These are phyloP conservation scores for Cydia pomonella DNA, from an alignment of 1,140 invertebrate genomes.

Conservation along the genomic window DNA sequence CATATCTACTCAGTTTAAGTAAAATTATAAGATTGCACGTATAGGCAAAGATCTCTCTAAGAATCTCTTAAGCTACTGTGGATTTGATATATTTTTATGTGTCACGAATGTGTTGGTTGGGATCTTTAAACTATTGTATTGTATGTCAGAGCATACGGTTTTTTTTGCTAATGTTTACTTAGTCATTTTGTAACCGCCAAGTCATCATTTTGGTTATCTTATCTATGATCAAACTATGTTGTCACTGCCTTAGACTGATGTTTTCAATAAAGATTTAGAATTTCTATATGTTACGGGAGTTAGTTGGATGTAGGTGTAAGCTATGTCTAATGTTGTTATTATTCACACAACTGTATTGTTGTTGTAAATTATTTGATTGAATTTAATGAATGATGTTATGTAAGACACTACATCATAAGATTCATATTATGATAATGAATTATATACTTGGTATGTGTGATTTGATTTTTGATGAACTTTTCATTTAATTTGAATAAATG, in stretches of 20 bases:
- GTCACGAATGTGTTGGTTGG: slow-evolving; percentile 16
- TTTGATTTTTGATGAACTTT: slow-evolving; percentile 55
- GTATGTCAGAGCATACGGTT: slow-evolving; percentile 14
- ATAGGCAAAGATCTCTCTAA: slow-evolving; percentile 45
- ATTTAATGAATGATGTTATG: slow-evolving; percentile 65
- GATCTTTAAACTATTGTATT: neutral
- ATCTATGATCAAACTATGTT: slow-evolving; percentile 65
- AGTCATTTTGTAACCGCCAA: slow-evolving; percentile 24
- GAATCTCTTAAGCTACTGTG: slow-evolving; percentile 45
- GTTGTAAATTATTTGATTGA: slow-evolving; percentile 75
- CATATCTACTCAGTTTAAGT: neutral
- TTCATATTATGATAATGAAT: slow-evolving; percentile 35
- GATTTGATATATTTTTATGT: slow-evolving; percentile 34
- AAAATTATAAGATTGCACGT: slow-evolving; percentile 27
- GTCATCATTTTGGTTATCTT: slow-evolving; percentile 37
- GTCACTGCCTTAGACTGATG: slow-evolving; percentile 78
- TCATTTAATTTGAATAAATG: slow-evolving; percentile 56
- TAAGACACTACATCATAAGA: slow-evolving; percentile 58
- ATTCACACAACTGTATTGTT: slow-evolving; percentile 65
- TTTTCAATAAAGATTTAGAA: slow-evolving; percentile 65
- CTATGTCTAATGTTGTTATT: slow-evolving; percentile 67
- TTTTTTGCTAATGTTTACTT: slow-evolving; percentile 16
- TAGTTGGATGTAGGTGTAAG: slow-evolving; percentile 56
- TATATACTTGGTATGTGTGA: slow-evolving; percentile 58
- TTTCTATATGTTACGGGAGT: slow-evolving; percentile 65